A percentile compares a stretch with the other conserved stretches of the same genome.
Conservation (phyloP, 2,113 vertebrate genomes). For the Ophiodon elongatus region DNA sequence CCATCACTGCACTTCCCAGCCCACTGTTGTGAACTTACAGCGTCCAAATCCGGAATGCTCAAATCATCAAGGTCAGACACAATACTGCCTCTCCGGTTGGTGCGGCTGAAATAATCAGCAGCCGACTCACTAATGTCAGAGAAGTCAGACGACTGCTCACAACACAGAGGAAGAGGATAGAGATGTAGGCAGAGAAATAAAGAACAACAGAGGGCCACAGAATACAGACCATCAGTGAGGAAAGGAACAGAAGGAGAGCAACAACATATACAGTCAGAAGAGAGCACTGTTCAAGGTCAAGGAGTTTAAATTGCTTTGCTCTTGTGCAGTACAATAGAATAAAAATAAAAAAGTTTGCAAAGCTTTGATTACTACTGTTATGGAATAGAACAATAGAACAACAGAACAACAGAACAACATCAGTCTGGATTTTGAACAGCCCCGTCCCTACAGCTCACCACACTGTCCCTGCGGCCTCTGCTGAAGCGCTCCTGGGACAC, state of each 20-base stretch:
- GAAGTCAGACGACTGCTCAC: conserved; percentile 87
- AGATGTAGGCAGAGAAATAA: conserved; percentile 27
- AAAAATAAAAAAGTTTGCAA: background rate
- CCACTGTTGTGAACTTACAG: conserved; percentile 86
- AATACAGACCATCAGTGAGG: conserved; percentile 1
- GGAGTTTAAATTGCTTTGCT: background rate
- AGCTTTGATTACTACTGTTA: conserved; percentile 1
- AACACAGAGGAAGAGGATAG: conserved; percentile 15
- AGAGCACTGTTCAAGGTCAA: background rate
- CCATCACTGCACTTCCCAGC: conserved; percentile 29
- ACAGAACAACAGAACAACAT: no score
- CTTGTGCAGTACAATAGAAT: background rate
- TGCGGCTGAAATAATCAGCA: conserved; percentile 96
- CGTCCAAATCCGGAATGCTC: conserved; percentile 88
- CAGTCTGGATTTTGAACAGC: background rate
- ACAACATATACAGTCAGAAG: background rate
- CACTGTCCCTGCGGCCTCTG: conserved; percentile 86
- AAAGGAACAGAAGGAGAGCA: conserved; percentile 23
- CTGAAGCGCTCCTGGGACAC: conserved; percentile 84
- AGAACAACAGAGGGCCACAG: conserved; percentile 1
- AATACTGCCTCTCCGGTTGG: conserved; percentile 92
- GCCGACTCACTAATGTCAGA: conserved; percentile 91
- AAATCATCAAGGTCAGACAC: conserved; percentile 92
- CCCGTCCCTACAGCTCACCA: conserved; percentile 85
- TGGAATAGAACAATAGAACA: background rate